Base-by-base conservation (phyloP, 1,140 invertebrate species). In the Camponotus vicinus region DNA sequence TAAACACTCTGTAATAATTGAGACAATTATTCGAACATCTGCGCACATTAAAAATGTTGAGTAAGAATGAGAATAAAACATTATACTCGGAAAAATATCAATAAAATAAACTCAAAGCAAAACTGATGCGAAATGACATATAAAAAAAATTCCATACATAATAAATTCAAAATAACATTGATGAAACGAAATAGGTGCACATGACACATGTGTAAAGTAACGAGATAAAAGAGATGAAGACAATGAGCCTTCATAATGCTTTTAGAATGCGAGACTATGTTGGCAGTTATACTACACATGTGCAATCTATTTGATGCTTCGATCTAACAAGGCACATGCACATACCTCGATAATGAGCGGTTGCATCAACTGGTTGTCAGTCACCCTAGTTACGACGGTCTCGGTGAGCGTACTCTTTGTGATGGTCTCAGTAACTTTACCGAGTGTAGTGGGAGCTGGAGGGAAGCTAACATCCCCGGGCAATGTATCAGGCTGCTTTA, bases 341-440 rank as follows among this genome's bases (percentile, higher is more conserved):
- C 95, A 95, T 96, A 99, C 98, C 98, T 98, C 98, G 93, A 97
- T 97, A 94, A 98, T 97, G 91, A 98, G 96, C 91, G 98, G 97
- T 93, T 96, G 96, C 91, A 97, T 96, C 95, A 98, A 96, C 92
- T 97, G 96, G 96, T 99, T 99, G 95, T 99, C 98, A 86, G 98
- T 99, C 94, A 98, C 97, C 90, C 98, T 96, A 87, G 98, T 99
- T 94, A 98, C 98, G 88, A 98, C 98, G 66, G 98, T 99, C 96
- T 99, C 98, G 90, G 98, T 98, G 95, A 98, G 97, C 78, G 98
- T 98, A 93, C 98, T 98, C 96, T 98, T 98, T 93, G 98, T 98
- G 96, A 98, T 98, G 94, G 97, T 98, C 96, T 99, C 98, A 90
- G 98, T 98, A 95, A 98, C 97, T 95, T 97, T 97, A 93, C 98